phyloP scores from a whole-genome alignment of 2,797 vertebrate species.

The Luscinia luscinia region DNA sequence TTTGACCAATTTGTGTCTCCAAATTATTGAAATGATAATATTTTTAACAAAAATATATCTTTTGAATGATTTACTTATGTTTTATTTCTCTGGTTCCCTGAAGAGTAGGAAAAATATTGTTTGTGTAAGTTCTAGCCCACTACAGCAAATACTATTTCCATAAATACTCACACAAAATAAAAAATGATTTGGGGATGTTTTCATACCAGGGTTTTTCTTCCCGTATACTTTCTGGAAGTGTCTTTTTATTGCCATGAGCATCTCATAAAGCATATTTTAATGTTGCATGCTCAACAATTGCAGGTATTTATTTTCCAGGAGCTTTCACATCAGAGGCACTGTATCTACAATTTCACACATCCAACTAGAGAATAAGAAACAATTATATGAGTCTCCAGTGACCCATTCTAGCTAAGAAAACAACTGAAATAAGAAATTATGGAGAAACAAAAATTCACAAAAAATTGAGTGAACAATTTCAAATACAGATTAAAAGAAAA shows the following conservation, averaged over 20 bases:
- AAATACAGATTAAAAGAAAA: neutral
- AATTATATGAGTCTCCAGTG: constrained; percentile 43
- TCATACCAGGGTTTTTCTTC: constrained; percentile 25
- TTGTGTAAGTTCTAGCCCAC: neutral
- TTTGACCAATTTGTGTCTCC: constrained; percentile 15
- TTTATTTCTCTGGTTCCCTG: constrained; percentile 34
- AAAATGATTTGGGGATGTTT: constrained; percentile 53
- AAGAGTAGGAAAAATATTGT: constrained; percentile 53
- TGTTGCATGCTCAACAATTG: constrained; percentile 31
- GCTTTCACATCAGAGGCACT: constrained; percentile 39
- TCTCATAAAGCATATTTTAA: constrained; percentile 65
- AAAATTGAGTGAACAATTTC: neutral
- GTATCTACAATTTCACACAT: constrained; percentile 51
- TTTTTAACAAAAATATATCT: constrained; percentile 10
- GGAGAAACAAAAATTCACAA: constrained; percentile 19
- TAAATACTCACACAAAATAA: constrained; percentile 67
- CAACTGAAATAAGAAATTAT: constrained; percentile 15
- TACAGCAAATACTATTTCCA: constrained; percentile 25
- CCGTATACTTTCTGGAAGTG: constrained; percentile 8
- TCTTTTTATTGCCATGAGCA: constrained; percentile 53
- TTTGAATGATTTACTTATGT: neutral
- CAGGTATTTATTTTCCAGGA: constrained; percentile 62
- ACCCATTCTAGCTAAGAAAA: constrained; percentile 6
- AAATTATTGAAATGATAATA: neutral
- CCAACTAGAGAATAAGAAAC: constrained; percentile 40